Conservation (phyloP, 2,888 invertebrate species). For the Lycia hirtaria region DNA sequence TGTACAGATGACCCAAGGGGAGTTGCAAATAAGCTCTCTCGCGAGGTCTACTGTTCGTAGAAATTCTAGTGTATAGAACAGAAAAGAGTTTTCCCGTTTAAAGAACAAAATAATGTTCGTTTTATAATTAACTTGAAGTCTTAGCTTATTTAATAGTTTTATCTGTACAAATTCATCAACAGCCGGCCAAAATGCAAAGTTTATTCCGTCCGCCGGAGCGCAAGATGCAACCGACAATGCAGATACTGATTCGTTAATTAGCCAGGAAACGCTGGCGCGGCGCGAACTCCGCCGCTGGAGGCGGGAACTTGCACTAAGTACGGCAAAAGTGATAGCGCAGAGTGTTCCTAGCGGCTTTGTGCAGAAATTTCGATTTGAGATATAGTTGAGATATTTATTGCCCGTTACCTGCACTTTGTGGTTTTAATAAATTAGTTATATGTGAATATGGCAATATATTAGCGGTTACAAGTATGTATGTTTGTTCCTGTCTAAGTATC, state of each 20-base stretch:
- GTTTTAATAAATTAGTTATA: background rate
- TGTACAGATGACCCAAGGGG: too few relatives aligned
- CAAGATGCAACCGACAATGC: constrained; percentile 62
- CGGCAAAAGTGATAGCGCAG: constrained; percentile 58
- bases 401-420: background rate
- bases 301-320: constrained; percentile 61
- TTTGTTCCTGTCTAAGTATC: too few relatives aligned
- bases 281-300: constrained; percentile 57
- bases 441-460: too few relatives aligned
- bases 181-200: constrained; percentile 43
- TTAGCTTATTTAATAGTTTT: background rate
- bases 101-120: too few relatives aligned
- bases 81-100: too few relatives aligned
- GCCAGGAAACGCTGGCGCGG: constrained; percentile 59
- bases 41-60: too few relatives aligned
- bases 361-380: constrained; percentile 10
- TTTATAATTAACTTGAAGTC: too few relatives aligned
- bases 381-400: constrained; percentile 2
- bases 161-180: background rate
- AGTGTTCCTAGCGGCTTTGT: constrained; percentile 37
- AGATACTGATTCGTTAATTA: constrained; percentile 65
- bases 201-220: constrained; percentile 51
- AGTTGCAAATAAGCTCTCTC: too few relatives aligned
- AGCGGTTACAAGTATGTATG: too few relatives aligned
- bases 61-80: too few relatives aligned